Evolutionary conservation across 1,140 invertebrate genomes (phyloP).

Genomic region (Drosophila neocordata): DNA sequence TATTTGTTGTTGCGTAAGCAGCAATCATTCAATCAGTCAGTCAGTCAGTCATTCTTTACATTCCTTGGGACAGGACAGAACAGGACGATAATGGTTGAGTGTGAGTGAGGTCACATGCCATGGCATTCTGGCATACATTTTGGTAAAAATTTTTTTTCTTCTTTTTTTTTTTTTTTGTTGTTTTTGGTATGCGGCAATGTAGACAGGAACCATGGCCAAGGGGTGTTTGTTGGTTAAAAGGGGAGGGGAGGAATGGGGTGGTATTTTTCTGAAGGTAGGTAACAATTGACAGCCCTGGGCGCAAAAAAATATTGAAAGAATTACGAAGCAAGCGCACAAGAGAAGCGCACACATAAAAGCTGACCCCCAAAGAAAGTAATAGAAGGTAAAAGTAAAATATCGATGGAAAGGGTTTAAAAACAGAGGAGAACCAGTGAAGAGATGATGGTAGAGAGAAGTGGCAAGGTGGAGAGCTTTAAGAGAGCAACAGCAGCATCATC

Average conservation of each 20-base stretch:
- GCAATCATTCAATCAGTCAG: conserved; percentile 66
- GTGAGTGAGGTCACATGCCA: conserved; percentile 43
- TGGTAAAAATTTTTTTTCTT: neutral
- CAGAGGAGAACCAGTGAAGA: conserved; percentile 39
- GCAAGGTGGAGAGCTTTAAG: conserved; percentile 50
- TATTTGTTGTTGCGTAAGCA: conserved; percentile 41
- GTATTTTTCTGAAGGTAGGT: too few species aligned
- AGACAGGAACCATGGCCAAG: neutral
- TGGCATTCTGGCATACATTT: conserved; percentile 35
- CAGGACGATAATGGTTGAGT: neutral
- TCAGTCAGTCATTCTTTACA: conserved; percentile 32
- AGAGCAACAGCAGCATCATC: neutral
- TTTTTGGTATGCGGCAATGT: conserved; percentile 41
- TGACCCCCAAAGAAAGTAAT: conserved; percentile 37
- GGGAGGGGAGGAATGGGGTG: too few species aligned
- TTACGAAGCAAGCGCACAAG: conserved; percentile 25
- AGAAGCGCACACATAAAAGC: conserved; percentile 35
- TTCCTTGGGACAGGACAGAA: neutral
- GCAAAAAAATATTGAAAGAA: conserved; percentile 38
- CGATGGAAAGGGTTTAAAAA: conserved; percentile 36
- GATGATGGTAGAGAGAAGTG: neutral
- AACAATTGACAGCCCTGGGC: conserved; percentile 53
- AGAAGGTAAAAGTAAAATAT: neutral
- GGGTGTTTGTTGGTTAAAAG: neutral
- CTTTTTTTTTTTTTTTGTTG: too few species aligned